Conservation (phyloP, 2,797 vertebrate species). For the Clarias fuscus region DNA sequence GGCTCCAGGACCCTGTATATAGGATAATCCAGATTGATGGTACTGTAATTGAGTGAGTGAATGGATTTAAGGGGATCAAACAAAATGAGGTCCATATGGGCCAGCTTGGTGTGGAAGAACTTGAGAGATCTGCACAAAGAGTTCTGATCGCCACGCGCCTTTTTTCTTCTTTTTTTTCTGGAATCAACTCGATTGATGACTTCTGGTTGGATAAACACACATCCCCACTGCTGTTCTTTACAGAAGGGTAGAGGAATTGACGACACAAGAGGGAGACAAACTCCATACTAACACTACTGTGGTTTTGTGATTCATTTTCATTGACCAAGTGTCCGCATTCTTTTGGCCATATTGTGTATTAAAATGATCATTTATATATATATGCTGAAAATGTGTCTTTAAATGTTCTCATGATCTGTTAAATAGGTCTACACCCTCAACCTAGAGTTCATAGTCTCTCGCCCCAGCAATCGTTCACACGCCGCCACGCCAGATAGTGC, state of each 20-base stretch:
- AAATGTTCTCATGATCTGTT: neutral
- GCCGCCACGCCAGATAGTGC: neutral
- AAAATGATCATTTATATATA: neutral
- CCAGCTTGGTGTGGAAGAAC: neutral
- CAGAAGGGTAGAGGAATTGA: neutral
- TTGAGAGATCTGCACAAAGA: neutral
- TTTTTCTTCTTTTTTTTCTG: neutral
- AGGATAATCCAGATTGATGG: too few species aligned
- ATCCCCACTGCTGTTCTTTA: too few species aligned
- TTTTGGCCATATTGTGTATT: neutral
- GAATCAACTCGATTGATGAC: neutral
- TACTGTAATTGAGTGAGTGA: too few species aligned
- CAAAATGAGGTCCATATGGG: neutral
- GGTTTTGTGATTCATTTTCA: neutral
- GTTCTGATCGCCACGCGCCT: neutral
- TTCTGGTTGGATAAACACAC: neutral
- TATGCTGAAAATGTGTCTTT: neutral
- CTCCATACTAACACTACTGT: neutral
- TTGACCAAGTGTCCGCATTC: neutral
- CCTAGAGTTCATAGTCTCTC: too few species aligned
- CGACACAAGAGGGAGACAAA: neutral
- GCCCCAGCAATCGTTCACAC: too few species aligned
- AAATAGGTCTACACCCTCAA: neutral
- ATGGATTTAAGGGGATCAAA: too few species aligned
- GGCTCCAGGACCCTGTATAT: too few species aligned